Base-by-base conservation (phyloP, 2,113 vertebrate genomes). In the Maylandia zebra region DNA sequence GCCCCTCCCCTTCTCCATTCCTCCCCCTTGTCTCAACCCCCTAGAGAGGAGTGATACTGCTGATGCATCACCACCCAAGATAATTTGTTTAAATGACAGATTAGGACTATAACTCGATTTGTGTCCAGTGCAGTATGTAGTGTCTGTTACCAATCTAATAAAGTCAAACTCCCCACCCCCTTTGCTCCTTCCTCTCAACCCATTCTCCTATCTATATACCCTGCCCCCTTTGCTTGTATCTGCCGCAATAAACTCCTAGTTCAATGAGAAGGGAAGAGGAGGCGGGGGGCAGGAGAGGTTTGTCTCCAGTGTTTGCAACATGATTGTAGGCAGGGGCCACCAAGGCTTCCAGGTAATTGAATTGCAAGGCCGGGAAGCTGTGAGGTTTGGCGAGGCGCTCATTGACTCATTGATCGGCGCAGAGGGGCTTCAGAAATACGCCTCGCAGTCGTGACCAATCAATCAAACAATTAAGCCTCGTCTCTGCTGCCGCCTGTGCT, bases 11-110 rank as follows among this genome's bases (percentile, higher is more conserved):
- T 41, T 48, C 64, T 78, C 89, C 89, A 83, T 90, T 86, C 53
- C 78, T 41, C 89, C 79, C 43, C 74, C 83, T 79, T 22, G 53
- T 84, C 86, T 81, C 89, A 88, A 86, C 69, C 69, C 92, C 89
- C 84, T 43, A 38, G 89, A 91, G 94, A 82, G 45, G 50, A 88
- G 82, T 55, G 79, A 92, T 95, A 91, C 89, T 95, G 95, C 96
- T 96, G 96, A 96, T 95, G 93, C 93, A 95, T 95, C 95, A 95
- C 87, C 89, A 78, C 80, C 91, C 74, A 61, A 88, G 90, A 95
- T 94, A 93, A 96, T 96, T 95, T 95, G 93, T 96, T 96, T 96
- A 96, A 95, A 95, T 96, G 94, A 96, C 95, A 96, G 94, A 96
- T 96, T 95, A 96, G 91, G 84, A 85, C 85, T 76, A 74, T 94